Conservation (phyloP, 2,113 vertebrate species). For the Tragelaphus strepsiceros region DNA sequence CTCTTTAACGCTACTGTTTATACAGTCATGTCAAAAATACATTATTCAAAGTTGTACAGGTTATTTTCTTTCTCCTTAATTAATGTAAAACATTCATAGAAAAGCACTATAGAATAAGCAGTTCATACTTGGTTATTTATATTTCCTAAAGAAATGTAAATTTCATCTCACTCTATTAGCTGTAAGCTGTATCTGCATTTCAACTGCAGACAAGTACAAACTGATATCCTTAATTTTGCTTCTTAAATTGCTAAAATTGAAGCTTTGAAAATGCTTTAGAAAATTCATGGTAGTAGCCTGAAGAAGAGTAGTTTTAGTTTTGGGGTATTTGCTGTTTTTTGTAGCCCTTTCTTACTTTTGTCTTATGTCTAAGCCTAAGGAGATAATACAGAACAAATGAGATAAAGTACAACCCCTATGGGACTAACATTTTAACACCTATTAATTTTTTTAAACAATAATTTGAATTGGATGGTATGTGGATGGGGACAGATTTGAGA, state of each 20-base stretch:
- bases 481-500: not conserved
- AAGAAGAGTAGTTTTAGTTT: not conserved
- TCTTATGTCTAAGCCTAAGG: not conserved
- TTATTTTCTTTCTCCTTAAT: not conserved
- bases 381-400: not conserved
- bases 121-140: not conserved
- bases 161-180: not conserved
- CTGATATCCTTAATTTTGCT: not conserved
- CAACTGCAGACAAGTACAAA: not conserved
- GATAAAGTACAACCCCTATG: not conserved
- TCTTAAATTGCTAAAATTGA: not conserved
- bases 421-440: not conserved
- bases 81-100: not conserved
- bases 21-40: not conserved
- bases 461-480: not conserved
- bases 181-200: not conserved
- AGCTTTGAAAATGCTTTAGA: not conserved
- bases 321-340: not conserved
- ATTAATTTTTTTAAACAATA: not conserved
- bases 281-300: not conserved
- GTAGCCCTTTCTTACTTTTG: not conserved
- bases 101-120: not conserved
- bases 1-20: not conserved
- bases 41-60: not conserved
- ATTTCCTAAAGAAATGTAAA: not conserved